These are phyloP conservation scores for Pollenia griseotomentosa DNA, from an alignment of 2,888 invertebrate genomes.

Conservation along the genomic window DNA sequence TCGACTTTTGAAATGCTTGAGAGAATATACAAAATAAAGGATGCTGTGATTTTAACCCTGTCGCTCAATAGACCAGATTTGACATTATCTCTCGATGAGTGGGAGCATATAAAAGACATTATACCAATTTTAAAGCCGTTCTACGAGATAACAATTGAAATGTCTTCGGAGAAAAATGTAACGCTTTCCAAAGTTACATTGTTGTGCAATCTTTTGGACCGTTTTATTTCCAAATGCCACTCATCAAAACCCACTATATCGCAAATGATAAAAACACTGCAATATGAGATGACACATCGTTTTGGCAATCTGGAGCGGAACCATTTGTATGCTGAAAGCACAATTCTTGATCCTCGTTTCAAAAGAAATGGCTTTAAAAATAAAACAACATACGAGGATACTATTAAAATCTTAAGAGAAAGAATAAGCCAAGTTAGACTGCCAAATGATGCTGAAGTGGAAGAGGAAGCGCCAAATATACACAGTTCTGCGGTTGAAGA, in stretches of 20 bases:
- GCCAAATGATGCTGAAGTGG: background rate
- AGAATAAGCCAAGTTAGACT: background rate
- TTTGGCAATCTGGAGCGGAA: conserved; percentile 8
- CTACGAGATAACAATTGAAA: too few relatives aligned
- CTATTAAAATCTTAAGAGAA: background rate
- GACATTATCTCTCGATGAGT: background rate
- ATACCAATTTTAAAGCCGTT: too few relatives aligned
- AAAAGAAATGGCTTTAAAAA: conserved; percentile 28
- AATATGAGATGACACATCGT: background rate
- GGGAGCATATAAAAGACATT: conserved; percentile 5
- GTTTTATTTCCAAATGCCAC: background rate
- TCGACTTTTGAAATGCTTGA: conserved; percentile 56
- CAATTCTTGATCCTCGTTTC: conserved; percentile 32
- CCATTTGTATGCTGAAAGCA: conserved; percentile 35
- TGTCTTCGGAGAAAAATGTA: background rate
- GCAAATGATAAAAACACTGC: background rate
- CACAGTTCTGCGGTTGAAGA: too few relatives aligned
- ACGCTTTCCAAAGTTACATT: conserved; percentile 16
- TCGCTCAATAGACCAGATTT: background rate
- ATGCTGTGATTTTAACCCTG: conserved; percentile 25
- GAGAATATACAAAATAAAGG: conserved; percentile 12
- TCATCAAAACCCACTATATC: background rate
- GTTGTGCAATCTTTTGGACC: conserved; percentile 33
- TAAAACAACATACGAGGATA: background rate
- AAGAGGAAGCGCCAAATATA: background rate